Evolutionary conservation across 2,888 invertebrate genomes (phyloP).

Genomic region (Stenotaenia linearis): DNA sequence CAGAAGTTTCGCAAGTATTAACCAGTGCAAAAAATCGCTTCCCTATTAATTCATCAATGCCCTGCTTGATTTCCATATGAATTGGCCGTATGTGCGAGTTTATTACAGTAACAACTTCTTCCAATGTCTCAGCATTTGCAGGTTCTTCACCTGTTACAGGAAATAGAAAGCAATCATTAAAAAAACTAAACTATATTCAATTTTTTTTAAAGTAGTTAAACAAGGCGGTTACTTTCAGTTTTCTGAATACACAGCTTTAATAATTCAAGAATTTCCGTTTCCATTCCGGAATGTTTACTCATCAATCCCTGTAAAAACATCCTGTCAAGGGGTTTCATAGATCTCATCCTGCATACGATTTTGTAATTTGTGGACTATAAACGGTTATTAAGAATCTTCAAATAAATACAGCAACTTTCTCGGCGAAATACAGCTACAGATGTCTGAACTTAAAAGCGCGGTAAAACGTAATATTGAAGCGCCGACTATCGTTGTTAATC

Average conservation of each 20-base stretch:
- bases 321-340: constrained; percentile 30
- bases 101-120: constrained; percentile 42
- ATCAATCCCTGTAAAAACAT: constrained; percentile 37
- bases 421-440: no score
- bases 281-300: constrained; percentile 35
- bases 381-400: neutral
- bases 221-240: no score
- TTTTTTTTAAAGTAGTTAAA: neutral
- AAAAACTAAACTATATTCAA: neutral
- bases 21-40: constrained; percentile 44
- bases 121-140: neutral
- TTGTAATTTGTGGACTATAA: neutral
- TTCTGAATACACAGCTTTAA: neutral
- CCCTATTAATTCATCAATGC: constrained; percentile 44
- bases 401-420: no score
- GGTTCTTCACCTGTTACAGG: neutral
- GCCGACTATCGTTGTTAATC: no score
- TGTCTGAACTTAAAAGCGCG: no score
- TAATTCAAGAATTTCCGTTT: neutral
- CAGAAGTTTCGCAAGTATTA: constrained; percentile 42
- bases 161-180: neutral
- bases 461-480: no score
- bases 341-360: neutral
- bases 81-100: constrained; percentile 42
- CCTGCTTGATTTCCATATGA: constrained; percentile 45